Conservation (phyloP, 1,140 invertebrate species). For the Leptonema lineaticorne region DNA sequence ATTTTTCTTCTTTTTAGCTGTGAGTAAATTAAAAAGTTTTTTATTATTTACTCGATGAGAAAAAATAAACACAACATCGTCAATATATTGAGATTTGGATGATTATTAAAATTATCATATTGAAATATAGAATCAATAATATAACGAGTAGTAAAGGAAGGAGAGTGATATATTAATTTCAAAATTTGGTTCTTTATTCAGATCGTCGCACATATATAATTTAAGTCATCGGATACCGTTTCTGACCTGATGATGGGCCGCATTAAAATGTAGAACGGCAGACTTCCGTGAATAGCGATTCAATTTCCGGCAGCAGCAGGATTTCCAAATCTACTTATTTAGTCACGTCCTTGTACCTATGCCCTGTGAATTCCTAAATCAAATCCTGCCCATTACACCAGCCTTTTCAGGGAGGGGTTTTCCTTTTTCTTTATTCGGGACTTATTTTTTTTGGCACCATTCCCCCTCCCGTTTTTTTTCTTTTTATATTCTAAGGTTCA, state of each 20-base stretch:
- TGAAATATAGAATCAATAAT: too few relatives aligned
- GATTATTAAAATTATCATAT: too few relatives aligned
- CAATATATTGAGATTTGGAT: too few relatives aligned
- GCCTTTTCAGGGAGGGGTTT: too few relatives aligned
- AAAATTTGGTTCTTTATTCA: background rate
- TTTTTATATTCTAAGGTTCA: too few relatives aligned
- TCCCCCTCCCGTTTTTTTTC: background rate
- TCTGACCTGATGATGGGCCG: conserved; percentile 23
- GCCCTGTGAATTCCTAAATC: conserved; percentile 28
- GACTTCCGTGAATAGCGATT: conserved; percentile 33
- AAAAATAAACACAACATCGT: too few relatives aligned
- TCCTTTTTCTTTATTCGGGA: too few relatives aligned
- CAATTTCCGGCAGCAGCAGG: conserved; percentile 30
- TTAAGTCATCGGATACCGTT: conserved; percentile 13
- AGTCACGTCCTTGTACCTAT: conserved; percentile 29
- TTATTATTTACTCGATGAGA: too few relatives aligned
- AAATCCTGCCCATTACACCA: conserved; percentile 18
- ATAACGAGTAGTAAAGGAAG: too few relatives aligned
- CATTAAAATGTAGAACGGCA: conserved; percentile 33
- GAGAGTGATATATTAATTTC: background rate
- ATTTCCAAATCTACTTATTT: conserved; percentile 30
- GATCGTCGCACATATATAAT: conserved; percentile 14
- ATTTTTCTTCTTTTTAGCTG: too few relatives aligned
- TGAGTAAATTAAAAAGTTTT: too few relatives aligned
- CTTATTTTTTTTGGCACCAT: background rate